Conservation (phyloP, 2,797 vertebrate genomes). For the Odontamblyopus rebecca region DNA sequence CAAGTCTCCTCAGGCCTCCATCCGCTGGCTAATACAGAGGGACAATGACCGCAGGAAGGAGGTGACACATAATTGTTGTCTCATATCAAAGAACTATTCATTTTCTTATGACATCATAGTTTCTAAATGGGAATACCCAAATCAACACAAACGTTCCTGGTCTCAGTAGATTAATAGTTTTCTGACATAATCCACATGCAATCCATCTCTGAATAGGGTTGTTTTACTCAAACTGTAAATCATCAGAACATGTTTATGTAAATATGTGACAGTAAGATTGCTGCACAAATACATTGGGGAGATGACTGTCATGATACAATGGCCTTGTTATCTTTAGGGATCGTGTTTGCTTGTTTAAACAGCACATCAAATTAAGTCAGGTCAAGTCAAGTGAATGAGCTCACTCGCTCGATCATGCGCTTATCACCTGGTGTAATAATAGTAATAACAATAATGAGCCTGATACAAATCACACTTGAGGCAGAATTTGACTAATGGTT, state of each 20-base stretch:
- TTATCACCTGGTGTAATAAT: constrained; percentile 19
- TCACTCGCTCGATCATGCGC: not conserved
- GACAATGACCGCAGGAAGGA: constrained; percentile 97
- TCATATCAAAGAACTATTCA: constrained; percentile 7
- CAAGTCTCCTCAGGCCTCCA: constrained; percentile 92
- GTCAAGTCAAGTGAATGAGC: not conserved
- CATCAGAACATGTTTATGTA: not conserved
- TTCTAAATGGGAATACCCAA: no score
- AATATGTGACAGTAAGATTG: not conserved
- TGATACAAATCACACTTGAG: constrained; percentile 36
- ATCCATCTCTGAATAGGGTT: no score
- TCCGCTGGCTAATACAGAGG: constrained; percentile 95
- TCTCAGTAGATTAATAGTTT: no score
- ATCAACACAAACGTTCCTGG: no score
- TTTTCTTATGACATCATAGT: not conserved
- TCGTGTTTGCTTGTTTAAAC: constrained; percentile 14
- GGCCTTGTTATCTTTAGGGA: not conserved
- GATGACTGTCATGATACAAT: not conserved
- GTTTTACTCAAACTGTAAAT: no score
- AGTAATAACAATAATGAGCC: constrained; percentile 35
- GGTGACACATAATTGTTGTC: constrained; percentile 73
- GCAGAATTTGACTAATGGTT: constrained; percentile 31
- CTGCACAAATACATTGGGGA: no score
- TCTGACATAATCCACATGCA: no score
- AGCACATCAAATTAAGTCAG: constrained; percentile 18